Conservation (phyloP, 2,113 vertebrate species). For the Accipiter virgatus region DNA sequence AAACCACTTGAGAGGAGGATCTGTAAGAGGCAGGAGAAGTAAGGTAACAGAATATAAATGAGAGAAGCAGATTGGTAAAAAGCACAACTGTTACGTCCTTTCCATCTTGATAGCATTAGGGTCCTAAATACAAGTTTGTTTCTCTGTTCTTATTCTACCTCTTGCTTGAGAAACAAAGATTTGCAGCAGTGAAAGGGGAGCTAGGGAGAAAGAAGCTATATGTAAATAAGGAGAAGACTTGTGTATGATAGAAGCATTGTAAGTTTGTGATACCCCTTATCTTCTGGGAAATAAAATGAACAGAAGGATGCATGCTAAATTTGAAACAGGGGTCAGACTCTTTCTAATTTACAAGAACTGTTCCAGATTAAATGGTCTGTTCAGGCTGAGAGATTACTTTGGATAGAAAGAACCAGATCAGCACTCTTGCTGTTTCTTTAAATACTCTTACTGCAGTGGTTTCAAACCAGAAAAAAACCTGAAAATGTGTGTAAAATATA, state of each 20-base stretch:
- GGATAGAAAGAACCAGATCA: neutral
- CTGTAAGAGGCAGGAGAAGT: neutral
- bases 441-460: neutral
- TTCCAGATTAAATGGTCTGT: neutral
- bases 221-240: neutral
- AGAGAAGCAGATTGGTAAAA: neutral
- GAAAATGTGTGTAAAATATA: neutral
- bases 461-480: neutral
- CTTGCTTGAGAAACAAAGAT: neutral
- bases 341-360: neutral
- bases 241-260: neutral
- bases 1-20: neutral
- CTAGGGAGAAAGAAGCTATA: neutral
- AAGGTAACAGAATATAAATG: neutral
- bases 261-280: neutral
- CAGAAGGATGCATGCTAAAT: neutral
- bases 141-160: neutral
- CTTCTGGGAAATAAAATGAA: conserved; percentile 2
- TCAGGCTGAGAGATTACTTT: neutral
- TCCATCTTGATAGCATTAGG: neutral
- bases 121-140: neutral
- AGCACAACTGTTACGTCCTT: neutral
- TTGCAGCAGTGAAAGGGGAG: neutral
- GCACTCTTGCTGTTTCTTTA: neutral
- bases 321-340: neutral